These are phyloP conservation scores for Tetrax tetrax DNA, from an alignment of 2,113 vertebrate species.

Conservation along the genomic window DNA sequence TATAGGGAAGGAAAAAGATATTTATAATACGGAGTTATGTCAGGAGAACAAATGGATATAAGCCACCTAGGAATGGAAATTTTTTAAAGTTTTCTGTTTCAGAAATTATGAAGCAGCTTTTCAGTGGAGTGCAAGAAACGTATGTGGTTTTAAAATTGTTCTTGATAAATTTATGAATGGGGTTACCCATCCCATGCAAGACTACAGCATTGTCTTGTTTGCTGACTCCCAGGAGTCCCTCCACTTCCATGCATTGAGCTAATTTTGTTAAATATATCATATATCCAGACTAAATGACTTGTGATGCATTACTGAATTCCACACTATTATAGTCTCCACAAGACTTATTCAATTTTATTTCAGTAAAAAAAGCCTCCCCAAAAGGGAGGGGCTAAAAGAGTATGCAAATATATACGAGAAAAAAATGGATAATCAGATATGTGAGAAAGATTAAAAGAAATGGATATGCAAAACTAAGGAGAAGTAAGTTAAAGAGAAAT, in stretches of 20 bases:
- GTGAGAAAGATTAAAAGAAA: not conserved
- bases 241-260: not conserved
- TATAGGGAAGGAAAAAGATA: not conserved
- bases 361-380: not conserved
- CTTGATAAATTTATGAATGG: not conserved
- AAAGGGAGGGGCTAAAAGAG: not conserved
- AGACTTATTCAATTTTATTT: not conserved
- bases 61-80: not conserved
- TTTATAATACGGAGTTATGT: not conserved
- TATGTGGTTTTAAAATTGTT: not conserved
- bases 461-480: not conserved
- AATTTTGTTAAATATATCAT: not conserved
- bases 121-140: not conserved
- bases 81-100: not conserved
- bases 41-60: not conserved
- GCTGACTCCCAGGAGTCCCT: not conserved
- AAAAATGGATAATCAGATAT: not conserved
- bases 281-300: not conserved
- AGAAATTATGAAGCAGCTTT: not conserved
- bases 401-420: not conserved
- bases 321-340: not conserved
- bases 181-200: not conserved
- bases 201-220: not conserved
- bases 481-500: not conserved
- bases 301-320: not conserved